Conservation (phyloP, 2,888 invertebrate genomes). For the Cerastis rubricosa region DNA sequence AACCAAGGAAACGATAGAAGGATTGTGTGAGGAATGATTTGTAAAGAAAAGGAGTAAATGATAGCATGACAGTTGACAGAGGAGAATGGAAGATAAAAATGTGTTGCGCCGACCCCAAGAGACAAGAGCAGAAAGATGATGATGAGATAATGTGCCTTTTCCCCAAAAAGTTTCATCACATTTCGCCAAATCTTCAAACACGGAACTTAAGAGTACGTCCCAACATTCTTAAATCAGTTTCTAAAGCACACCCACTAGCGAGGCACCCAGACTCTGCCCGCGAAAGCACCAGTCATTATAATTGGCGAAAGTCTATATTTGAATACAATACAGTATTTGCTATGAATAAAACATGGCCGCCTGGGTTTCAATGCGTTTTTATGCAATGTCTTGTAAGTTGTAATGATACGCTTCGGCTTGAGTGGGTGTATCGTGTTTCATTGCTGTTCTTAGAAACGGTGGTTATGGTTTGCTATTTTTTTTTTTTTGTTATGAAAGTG, state of each 20-base stretch:
- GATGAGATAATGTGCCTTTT: background rate
- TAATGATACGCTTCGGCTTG: conserved; percentile 71
- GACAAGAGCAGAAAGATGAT: no score
- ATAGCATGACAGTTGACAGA: no score
- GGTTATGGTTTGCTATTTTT: background rate
- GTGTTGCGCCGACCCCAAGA: no score
- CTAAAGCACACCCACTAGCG: conserved; percentile 72
- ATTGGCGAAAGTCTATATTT: conserved; percentile 90
- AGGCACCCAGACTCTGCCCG: conserved; percentile 76
- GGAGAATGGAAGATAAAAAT: no score
- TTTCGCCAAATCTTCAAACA: background rate
- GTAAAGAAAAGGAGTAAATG: no score
- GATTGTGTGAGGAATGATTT: no score
- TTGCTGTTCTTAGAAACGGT: conserved; percentile 56
- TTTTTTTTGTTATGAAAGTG: conserved; percentile 8
- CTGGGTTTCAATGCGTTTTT: conserved; percentile 76
- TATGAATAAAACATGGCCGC: conserved; percentile 85
- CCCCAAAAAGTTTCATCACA: background rate
- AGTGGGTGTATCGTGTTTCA: conserved; percentile 63
- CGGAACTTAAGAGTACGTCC: conserved; percentile 16
- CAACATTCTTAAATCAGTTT: conserved; percentile 58
- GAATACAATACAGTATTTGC: conserved; percentile 87
- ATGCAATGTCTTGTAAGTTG: conserved; percentile 82
- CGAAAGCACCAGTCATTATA: conserved; percentile 81
- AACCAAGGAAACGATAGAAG: no score